Evolutionary conservation across 2,888 invertebrate genomes (phyloP), one percentile per base, ranked within the genome.

Genomic region (Sussaba pulchella): DNA sequence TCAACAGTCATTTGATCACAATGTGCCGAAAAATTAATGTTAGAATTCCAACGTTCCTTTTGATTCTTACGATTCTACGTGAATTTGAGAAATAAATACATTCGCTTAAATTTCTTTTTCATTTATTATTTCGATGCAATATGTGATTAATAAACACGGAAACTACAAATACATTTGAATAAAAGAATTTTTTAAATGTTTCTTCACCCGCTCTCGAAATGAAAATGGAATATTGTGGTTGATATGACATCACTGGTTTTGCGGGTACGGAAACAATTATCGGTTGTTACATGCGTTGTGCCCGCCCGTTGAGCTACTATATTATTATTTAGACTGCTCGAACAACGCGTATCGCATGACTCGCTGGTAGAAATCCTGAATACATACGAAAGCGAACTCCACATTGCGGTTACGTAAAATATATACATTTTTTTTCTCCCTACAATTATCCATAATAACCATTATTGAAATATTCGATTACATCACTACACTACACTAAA

Each of bases 391-490:
- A 31, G 75, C 1, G 31, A 59, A 69, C 36, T 12, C 12, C 21
- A 10, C 47, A 14, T 24, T 8, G 26, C 21, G 3, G 12, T 75
- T 41, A 3, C 10, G 6, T n/a, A 2, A 21, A 12, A 31, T 64
- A 43, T 21, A 57, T 59, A 57, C 14, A 12, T 39, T 54, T 14
- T 52, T 47, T 31, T 31, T 31, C 31, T 31, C 31, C 31, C 41
- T 19, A 50, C 59, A 43, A 45, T 74, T 54, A 14, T 10, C 52
- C 26, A 21, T 54, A 43, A 41, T 12, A 19, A 54, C 31, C 39
- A 66, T 52, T 26, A 12, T 54, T 43, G 14, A 63, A 17, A 14
- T 21, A 63, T 24, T 24, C 5, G 19, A n/a, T 63, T 3, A 14
- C 17, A 24, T 50, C n/a, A 61, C 26, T 14, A 0, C n/a, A 1